These are phyloP conservation scores for Holcopasites calliopsidis DNA, from an alignment of 1,140 invertebrate species.

Conservation along the genomic window DNA sequence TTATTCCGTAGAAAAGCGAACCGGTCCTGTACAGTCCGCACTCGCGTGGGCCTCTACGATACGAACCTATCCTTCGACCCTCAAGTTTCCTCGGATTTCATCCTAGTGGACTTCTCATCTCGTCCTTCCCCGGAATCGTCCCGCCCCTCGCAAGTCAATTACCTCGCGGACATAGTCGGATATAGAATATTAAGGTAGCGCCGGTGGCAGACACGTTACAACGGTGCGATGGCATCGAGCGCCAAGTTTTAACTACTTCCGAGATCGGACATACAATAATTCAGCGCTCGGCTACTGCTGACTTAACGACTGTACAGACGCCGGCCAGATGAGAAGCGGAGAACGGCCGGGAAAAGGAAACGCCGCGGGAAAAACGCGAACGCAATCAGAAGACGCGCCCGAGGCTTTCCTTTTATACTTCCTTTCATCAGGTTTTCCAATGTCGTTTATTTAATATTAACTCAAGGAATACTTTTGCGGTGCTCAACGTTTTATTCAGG, in stretches of 20 bases:
- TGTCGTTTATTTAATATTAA: no score
- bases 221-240: constrained; percentile 29
- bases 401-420: no score
- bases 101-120: background rate
- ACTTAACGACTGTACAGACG: constrained; percentile 49
- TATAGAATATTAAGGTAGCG: constrained; percentile 64
- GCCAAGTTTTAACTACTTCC: constrained; percentile 66
- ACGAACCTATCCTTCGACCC: background rate
- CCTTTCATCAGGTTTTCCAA: no score
- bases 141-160: constrained; percentile 52
- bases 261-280: constrained; percentile 63
- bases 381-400: no score
- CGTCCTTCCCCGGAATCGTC: background rate
- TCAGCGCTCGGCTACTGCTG: constrained; percentile 19
- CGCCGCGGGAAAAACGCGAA: constrained; percentile 34
- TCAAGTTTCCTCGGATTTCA: background rate
- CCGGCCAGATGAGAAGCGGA: background rate
- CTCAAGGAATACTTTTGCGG: no score
- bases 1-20: background rate
- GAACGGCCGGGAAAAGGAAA: constrained; percentile 5
- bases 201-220: constrained; percentile 38
- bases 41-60: background rate
- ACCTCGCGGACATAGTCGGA: constrained; percentile 52
- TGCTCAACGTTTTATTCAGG: no score
- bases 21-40: no score